Evolutionary conservation across 2,888 invertebrate genomes (phyloP), one percentile per base, ranked within the genome.

Genomic region (Philereme vetulata): DNA sequence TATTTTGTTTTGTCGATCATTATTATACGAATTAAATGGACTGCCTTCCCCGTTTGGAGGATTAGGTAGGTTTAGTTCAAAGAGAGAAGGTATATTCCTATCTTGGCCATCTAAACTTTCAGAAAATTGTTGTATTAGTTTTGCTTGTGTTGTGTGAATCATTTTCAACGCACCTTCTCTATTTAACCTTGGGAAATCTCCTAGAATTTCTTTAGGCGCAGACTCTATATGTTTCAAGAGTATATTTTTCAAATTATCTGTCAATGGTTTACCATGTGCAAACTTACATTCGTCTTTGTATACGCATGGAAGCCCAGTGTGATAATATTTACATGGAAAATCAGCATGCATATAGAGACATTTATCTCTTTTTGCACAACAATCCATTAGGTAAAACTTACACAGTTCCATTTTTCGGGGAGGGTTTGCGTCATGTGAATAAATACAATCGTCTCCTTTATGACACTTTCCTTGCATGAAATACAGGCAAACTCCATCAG

Each of bases 241-340:
- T 64, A 94, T 93, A 71, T 93, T 94, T 76, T 94, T 93, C 64
- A 96, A 93, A 78, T 95, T 95, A 66, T 98, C 98, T 54, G 94
- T 95, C n/a, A 99, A 92, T 0, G 97, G 97, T 74, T 95, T 95
- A 21, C 95, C 95, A 84, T 99, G 99, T 35, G 97, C 97, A 87
- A 98, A 99, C 87, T 98, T 97, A 90, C 99, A 99, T 64, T 96
- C 95, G n/a, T 96, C 96, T 78, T 94, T 94, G 51, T 94, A 94
- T 67, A 94, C 94, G 85, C 98, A 98, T 56, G 96, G 95, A 85
- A 97, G 94, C 66, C 98, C 98, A 54, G 98, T 97, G 83, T 99
- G 98, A 88, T 96, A 98, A 91, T 96, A 98, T 93, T 98, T 98
- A 91, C 99, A 99, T 11, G 99, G 99, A 85, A 98, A 99, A 85